These are phyloP conservation scores for Urocynchramus pylzowi DNA, from an alignment of 2,113 vertebrate genomes.

Conservation along the genomic window DNA sequence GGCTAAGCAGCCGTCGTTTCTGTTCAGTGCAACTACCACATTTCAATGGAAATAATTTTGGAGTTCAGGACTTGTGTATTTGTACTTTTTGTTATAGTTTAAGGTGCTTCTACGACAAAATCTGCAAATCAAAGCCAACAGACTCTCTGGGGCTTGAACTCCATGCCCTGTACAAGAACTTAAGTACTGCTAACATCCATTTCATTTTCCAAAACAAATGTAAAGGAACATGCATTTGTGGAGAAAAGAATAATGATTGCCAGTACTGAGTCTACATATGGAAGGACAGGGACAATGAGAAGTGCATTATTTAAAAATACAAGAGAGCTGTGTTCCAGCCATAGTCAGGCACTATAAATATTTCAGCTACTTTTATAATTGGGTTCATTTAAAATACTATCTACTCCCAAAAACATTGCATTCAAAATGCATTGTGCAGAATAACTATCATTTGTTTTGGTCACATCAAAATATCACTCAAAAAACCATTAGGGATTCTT, in stretches of 20 bases:
- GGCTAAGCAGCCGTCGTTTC: background rate
- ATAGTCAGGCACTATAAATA: background rate
- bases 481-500: background rate
- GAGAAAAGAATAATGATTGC: background rate
- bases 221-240: background rate
- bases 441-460: conserved; percentile 14
- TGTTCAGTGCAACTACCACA: background rate
- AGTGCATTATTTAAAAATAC: background rate
- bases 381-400: conserved; percentile 23
- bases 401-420: background rate
- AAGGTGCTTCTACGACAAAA: background rate
- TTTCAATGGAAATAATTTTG: background rate
- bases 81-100: background rate
- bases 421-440: background rate
- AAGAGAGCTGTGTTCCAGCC: background rate
- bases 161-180: background rate
- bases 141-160: background rate
- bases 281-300: background rate
- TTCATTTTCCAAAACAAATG: background rate
- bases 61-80: background rate
- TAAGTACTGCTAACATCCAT: background rate
- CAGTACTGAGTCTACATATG: background rate
- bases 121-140: background rate
- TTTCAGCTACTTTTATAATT: conserved; percentile 21
- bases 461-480: conserved; percentile 20